Base-by-base conservation (phyloP, 2,797 vertebrate genomes). In the Semotilus atromaculatus region DNA sequence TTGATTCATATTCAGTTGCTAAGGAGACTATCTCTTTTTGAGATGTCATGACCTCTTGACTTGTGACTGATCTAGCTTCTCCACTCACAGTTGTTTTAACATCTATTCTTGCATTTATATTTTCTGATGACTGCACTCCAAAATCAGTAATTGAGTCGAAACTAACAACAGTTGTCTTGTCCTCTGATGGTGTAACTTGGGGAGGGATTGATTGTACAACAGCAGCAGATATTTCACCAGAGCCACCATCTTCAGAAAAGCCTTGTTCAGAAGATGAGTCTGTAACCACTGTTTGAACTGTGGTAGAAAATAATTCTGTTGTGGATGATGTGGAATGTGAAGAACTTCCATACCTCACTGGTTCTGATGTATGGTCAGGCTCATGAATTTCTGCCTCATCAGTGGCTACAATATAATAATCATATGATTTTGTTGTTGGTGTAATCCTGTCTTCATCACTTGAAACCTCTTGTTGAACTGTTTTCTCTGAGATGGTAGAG, bases 331-430 rank as follows among this genome's bases (percentile, higher is more conserved):
- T 21, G 21, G 51, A 55, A 58, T 38, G 11, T n/a, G 34, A 55
- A 38, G 11, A 60, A 40, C 23, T 62, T n/a, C 8, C 51, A 76
- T 21, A 53, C 34, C 16, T 62, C 1, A 7, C 5, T 64, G 58
- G 18, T 5, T 66, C 40, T 21, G n/a, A 79, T 79, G 58, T 48
- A 29, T 31, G 76, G 38, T 79, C n/a, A 64, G 16, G 64, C 9
- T 62, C 76, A 31, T 45, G n/a, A 31, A 78, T 68, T 77, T 77
- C 64, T 70, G 74, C 62, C 16, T 84, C 82, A 78, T 84, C 73
- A 43, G 74, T 84, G 26, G 26, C 55, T 13, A 74, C 71, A 83
- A 34, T 67, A 19, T 36, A 75, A 75, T 55, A 11, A 36, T 83
- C 71, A 75, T 75, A 53, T 10, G 43, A 19, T 67, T 66, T 64